Evolutionary conservation across 2,888 invertebrate species (phyloP), one percentile per base, ranked within the genome.

Genomic region (Ophion ventricosus): DNA sequence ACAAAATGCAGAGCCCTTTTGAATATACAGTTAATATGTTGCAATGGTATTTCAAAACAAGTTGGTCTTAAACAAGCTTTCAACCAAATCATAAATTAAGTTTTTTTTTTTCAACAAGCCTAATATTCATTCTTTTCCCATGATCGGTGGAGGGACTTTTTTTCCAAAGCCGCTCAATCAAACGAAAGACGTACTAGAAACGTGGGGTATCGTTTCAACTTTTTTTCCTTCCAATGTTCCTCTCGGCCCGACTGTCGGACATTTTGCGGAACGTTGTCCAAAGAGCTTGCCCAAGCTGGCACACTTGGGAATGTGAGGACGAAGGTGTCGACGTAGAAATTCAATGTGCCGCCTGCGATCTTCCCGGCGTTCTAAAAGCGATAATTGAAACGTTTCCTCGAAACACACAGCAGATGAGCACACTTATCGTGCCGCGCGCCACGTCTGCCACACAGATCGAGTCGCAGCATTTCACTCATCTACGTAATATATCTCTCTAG

Each of bases 301-400:
- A 83, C 63, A 49, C 63, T 63, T 57, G 40, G 43, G 66, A 66
- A 64, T 35, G 56, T 57, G 29, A 23, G 25, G 79, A 82, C 63
- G 84, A 82, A 87, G 86, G 86, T 86, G 86, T 87, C 87, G 85
- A 85, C 85, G 86, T 85, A 72, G 84, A 85, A 86, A 87, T 82
- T 54, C 67, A 82, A 74, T 66, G 61, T 75, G 70, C 69, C 61
- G 56, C 35, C 67, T 77, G 70, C 40, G 35, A 40, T 69, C 69
- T 70, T 57, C 56, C 64, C 74, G 80, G 70, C 63, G 77, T 64
- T 26, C 75, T 74, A 66, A 43, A 43, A 80, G 73, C 79, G 83
- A 84, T 85, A 83, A 86, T 86, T 85, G 86, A 86, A 85, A 86
- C 85, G 83, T 86, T 85, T 86, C 83, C 78, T 70, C 79, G 80